These are phyloP conservation scores for Epinephelus cyanopodus DNA, from an alignment of 2,113 vertebrate genomes.

Conservation along the genomic window DNA sequence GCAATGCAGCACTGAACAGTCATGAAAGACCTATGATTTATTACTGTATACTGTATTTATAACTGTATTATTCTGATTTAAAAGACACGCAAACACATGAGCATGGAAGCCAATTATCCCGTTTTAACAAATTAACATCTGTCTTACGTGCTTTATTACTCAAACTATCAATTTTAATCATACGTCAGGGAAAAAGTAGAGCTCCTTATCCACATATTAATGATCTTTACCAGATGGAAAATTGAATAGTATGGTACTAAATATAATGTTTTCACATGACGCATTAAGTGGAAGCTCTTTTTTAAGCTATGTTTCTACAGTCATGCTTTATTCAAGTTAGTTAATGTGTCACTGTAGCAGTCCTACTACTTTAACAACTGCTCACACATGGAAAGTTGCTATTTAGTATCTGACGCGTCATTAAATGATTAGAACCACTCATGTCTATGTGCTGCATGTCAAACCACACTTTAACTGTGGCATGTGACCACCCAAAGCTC, in stretches of 20 bases:
- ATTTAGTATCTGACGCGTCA: not conserved
- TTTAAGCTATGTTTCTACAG: not conserved
- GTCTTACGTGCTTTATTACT: slow-evolving; percentile 12
- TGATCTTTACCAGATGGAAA: not conserved
- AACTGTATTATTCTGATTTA: slow-evolving; percentile 32
- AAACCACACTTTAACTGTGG: not conserved
- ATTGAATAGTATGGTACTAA: not conserved
- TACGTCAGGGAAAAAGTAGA: slow-evolving; percentile 17
- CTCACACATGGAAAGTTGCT: slow-evolving; percentile 15
- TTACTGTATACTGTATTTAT: no score
- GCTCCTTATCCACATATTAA: not conserved
- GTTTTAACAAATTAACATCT: slow-evolving; percentile 23
- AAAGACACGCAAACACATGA: slow-evolving; percentile 18
- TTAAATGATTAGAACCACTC: slow-evolving; percentile 1
- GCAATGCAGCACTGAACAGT: not conserved
- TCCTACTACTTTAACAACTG: slow-evolving; percentile 8
- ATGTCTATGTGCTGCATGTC: not conserved
- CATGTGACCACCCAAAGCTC: slow-evolving; percentile 5
- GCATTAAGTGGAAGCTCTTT: not conserved
- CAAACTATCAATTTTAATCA: slow-evolving; percentile 18
- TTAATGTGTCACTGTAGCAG: not conserved
- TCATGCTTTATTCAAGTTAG: not conserved
- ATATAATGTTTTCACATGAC: not conserved
- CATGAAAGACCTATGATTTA: slow-evolving; percentile 12
- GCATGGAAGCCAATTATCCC: not conserved